Percentiles rank a stretch among this genome's conserved stretches.
phyloP scores from a whole-genome alignment of 2,888 invertebrate genomes.

The Agrochola lota region DNA sequence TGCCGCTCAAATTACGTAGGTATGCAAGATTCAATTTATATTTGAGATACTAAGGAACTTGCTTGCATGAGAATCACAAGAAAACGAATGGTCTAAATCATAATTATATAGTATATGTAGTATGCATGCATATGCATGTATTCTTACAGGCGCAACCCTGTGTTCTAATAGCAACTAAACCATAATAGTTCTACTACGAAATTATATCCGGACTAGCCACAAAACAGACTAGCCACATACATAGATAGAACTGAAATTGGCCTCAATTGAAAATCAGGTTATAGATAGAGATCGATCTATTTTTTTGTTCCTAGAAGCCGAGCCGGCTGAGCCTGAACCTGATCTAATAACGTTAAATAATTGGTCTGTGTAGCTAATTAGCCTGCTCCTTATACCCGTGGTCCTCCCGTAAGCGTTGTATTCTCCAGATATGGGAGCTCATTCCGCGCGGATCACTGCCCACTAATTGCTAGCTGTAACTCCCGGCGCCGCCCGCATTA shows the following conservation, averaged over 20 bases:
- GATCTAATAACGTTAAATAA: background rate
- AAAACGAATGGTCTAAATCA: background rate
- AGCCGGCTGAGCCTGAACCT: no score
- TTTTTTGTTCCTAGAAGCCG: background rate
- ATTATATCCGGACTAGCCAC: conserved; percentile 8
- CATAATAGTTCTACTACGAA: conserved; percentile 5
- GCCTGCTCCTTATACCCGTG: background rate
- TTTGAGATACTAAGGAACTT: background rate
- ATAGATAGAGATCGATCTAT: background rate
- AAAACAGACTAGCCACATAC: background rate
- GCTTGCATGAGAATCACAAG: background rate
- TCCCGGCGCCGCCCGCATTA: conserved; percentile 57
- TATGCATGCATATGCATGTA: background rate
- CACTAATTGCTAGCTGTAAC: conserved; percentile 60
- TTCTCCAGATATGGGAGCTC: conserved; percentile 51
- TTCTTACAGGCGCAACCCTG: background rate
- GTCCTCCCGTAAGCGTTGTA: conserved; percentile 11
- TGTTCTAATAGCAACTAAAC: background rate
- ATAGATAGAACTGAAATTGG: conserved; percentile 13
- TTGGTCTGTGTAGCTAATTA: conserved; percentile 11
- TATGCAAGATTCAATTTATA: background rate
- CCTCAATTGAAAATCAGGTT: conserved; percentile 8
- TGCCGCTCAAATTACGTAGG: background rate
- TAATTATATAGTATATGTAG: background rate
- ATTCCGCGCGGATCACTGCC: conserved; percentile 53